phyloP scores from a whole-genome alignment of 2,113 vertebrate genomes.

The Lethenteron camtschaticum region DNA sequence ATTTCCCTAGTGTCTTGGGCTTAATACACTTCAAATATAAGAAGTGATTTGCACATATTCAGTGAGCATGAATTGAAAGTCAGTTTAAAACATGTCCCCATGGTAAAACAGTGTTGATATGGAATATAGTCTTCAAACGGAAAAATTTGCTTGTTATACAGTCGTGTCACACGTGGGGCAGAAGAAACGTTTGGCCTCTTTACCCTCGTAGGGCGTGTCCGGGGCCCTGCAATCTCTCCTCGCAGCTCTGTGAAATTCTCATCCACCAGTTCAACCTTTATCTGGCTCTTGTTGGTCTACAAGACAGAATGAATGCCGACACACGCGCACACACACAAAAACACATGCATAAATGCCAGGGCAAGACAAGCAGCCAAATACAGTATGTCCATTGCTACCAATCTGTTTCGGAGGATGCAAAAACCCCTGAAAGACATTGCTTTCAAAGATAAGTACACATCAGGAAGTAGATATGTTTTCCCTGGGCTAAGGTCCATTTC shows the following conservation, averaged over 20 bases:
- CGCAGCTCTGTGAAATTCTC: conserved; percentile 98
- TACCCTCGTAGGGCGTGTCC: conserved; percentile 96
- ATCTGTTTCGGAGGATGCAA: too few species aligned
- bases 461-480: too few species aligned
- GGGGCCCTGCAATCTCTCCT: conserved; percentile 98
- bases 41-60: too few species aligned
- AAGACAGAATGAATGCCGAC: conserved; percentile 15
- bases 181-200: conserved; percentile 11
- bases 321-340: neutral
- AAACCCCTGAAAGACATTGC: too few species aligned
- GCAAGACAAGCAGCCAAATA: neutral
- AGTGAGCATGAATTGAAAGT: too few species aligned
- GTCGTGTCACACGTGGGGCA: too few species aligned
- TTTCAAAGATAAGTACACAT: too few species aligned
- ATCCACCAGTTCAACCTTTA: conserved; percentile 97
- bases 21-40: too few species aligned
- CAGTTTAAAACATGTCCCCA: too few species aligned
- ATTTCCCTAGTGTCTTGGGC: too few species aligned
- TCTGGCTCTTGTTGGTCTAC: conserved; percentile 99
- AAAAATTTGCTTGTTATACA: conserved; percentile 13
- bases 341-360: neutral
- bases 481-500: too few species aligned
- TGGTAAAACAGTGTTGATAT: neutral
- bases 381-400: too few species aligned
- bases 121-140: conserved; percentile 9